A percentile compares a stretch with the other conserved stretches of the same genome.
Conservation (phyloP, 2,888 invertebrate genomes). For the Ophion ellenae region DNA sequence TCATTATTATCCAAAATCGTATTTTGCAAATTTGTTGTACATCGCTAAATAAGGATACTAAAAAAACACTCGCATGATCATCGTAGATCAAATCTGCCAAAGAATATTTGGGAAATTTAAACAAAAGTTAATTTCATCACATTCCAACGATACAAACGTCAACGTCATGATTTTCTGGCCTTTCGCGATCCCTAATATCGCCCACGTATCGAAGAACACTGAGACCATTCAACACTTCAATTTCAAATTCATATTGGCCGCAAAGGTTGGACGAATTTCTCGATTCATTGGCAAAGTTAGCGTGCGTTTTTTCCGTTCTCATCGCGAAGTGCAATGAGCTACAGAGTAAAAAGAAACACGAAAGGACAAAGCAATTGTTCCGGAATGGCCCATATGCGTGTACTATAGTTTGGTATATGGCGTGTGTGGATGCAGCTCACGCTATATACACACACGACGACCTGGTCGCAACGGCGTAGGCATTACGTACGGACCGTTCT, state of each 20-base stretch:
- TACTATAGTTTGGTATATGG: slow-evolving; percentile 54
- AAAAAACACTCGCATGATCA: no score
- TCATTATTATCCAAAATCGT: no score
- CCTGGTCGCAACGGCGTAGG: slow-evolving; percentile 70
- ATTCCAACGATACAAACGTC: no score
- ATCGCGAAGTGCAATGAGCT: background rate
- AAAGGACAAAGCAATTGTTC: background rate
- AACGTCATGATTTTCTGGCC: background rate
- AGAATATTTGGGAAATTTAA: no score
- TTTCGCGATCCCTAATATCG: background rate
- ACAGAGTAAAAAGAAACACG: slow-evolving; percentile 15
- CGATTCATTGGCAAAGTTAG: background rate
- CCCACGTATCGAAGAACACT: background rate
- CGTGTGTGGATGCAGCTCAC: slow-evolving; percentile 69
- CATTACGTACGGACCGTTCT: slow-evolving; percentile 75
- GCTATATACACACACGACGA: slow-evolving; percentile 61
- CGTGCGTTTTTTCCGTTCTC: background rate
- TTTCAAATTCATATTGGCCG: background rate
- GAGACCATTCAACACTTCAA: background rate
- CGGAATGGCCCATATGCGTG: slow-evolving; percentile 34
- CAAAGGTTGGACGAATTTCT: background rate
- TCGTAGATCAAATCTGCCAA: no score
- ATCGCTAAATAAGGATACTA: no score
- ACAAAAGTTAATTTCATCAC: no score
- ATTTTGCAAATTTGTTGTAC: no score